Base-by-base conservation (phyloP, 2,113 vertebrate species). In the Neotoma lepida region DNA sequence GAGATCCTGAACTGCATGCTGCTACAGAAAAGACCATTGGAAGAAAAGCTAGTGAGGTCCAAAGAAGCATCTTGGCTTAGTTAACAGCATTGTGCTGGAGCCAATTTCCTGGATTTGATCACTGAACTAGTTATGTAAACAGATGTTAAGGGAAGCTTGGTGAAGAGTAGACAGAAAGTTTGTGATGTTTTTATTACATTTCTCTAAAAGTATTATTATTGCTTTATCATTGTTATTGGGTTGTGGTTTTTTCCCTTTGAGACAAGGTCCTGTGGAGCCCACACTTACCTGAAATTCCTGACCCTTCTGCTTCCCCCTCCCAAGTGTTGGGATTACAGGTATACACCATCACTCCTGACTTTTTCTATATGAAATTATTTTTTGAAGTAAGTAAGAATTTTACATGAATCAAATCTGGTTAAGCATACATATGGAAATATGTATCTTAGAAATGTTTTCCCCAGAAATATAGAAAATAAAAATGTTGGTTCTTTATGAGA, bases 161-260 rank as follows among this genome's bases (percentile, higher is more conserved):
- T 80, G 76, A 95, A 81, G 61, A 35, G 18, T 13, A 13, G 39
- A 81, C 2, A 56, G n/a, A 24, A 91, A 80, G 12, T 46, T n/a
- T 28, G 56, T 74, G 30, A 44, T 61, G 28, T 73, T 73, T 91
- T 88, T 22, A 86, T 35, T 74, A 51, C 1, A 5, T 64, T 41
- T 63, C 22, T 86, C 33, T 51, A 85, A 91, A 92, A 92, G 71
- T 58, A 54, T 66, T 84, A 89, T 51, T 77, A 71, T 51, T 88
- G 51, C 28, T 9, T 84, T 54, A 41, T 61, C 56, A 35, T 61
- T 81, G 5, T 28, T 58, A 58, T 61, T 82, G 12, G 35, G 33
- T 41, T 81, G 20, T 81, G 54, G 3, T 56, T 18, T 39, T 61
- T 44, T 9, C 28, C 24, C 17, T 63, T 41, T 4, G 2, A 63